Evolutionary conservation across 1,140 invertebrate species (phyloP), one percentile per base, ranked within the genome.

Genomic region (Philopotamus ludificatus): DNA sequence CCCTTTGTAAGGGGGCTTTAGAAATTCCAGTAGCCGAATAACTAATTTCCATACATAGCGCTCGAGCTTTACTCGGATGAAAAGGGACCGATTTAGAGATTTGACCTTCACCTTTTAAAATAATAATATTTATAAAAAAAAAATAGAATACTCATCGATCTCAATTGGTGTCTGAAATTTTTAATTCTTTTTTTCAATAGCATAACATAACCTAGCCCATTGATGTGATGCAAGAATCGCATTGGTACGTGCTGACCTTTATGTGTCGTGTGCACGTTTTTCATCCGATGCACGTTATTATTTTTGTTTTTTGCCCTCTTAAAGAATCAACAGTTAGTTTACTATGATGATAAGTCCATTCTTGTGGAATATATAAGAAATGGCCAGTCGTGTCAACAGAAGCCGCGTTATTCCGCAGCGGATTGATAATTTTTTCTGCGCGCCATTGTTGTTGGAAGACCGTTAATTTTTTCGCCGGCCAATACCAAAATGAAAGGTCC

Each of bases 21-120:
- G 44, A 16, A 47, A 47, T 47, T 47, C 44, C 44, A 47, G 44
- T 47, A 47, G 44, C 44, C 15, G 44, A 47, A 47, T 47, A 47
- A 47, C 44, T 47, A 47, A 47, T 15, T 47, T 16, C 15, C 44
- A 47, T 47, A 47, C 44, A n/a, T n/a, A n/a, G n/a, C n/a, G n/a
- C n/a, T n/a, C n/a, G 44, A 20, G 44, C 44, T 8, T 39, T 39
- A 8, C 18, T 47, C 10, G 44, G 18, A 12, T 20, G 44, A 12
- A 47, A n/a, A 34, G 28, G 28, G 28, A 34, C 28, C 4, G 12
- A 12, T 12, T 12, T 34, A 16, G 10, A 47, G 10, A 47, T 15
- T n/a, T 34, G 28, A 4, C 28, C 28, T 34, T 34, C 28, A 34
- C 28, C 28, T 34, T 12, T 34, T 7, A 34, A 12, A 34, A 34